phyloP scores from a whole-genome alignment of 2,797 vertebrate species.

The Ptychadena robeensis region DNA sequence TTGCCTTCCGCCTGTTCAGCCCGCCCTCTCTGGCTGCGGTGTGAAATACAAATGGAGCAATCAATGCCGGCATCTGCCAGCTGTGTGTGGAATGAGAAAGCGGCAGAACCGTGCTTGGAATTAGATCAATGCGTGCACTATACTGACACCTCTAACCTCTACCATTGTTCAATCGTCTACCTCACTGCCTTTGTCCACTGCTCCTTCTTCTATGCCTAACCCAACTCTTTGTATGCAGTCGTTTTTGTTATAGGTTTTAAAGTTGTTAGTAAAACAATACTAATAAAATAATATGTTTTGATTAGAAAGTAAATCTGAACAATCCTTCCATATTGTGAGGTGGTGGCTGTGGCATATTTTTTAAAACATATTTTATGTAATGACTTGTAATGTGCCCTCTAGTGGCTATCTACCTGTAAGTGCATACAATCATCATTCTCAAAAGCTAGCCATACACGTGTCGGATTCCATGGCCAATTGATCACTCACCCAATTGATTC shows the following conservation, averaged over 20 bases:
- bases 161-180: background rate
- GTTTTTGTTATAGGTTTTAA: background rate
- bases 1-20: conserved; percentile 68
- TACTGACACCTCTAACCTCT: conserved; percentile 19
- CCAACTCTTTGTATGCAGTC: background rate
- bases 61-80: conserved; percentile 61
- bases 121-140: conserved; percentile 38
- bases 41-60: conserved; percentile 60
- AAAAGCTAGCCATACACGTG: background rate
- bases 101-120: conserved; percentile 55
- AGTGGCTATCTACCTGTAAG: background rate
- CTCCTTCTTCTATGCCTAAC: background rate
- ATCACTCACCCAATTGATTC: too few species aligned
- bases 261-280: background rate
- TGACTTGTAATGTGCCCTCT: background rate
- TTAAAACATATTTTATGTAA: background rate
- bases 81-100: conserved; percentile 70
- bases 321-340: background rate
- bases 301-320: background rate
- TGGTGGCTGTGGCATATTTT: background rate
- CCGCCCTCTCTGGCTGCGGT: conserved; percentile 58
- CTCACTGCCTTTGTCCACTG: background rate
- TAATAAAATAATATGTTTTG: too few species aligned
- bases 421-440: background rate
- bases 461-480: too few species aligned